These are phyloP conservation scores for Ochropleura plecta DNA, from an alignment of 2,888 invertebrate genomes.

Conservation along the genomic window DNA sequence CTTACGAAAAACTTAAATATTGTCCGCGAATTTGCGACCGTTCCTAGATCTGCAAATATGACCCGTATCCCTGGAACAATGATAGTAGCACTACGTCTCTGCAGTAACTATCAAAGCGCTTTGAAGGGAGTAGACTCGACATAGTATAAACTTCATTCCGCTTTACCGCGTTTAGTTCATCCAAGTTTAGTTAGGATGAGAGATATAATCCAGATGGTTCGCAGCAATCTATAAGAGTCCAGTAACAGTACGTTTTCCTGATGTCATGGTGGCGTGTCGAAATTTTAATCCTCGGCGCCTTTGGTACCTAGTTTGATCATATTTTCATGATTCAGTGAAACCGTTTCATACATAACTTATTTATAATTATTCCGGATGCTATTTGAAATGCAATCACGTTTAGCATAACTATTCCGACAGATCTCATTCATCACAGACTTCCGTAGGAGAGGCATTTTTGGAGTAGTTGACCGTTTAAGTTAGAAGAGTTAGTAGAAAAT, in stretches of 20 bases:
- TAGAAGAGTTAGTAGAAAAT: neutral
- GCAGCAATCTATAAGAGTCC: conserved; percentile 12
- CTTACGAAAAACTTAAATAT: neutral
- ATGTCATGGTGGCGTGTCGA: neutral
- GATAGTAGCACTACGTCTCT: conserved; percentile 13
- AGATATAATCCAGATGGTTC: neutral
- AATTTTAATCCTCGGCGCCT: neutral
- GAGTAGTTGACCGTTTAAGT: neutral
- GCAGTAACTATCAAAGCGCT: conserved; percentile 21
- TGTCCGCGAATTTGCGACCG: neutral
- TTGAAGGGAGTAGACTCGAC: neutral
- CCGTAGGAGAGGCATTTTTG: neutral
- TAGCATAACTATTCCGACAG: neutral
- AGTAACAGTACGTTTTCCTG: conserved; percentile 7
- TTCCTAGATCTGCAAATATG: conserved; percentile 4
- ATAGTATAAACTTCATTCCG: neutral
- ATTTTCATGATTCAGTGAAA: neutral
- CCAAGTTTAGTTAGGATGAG: neutral
- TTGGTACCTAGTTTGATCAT: neutral
- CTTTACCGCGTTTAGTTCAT: neutral
- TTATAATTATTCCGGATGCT: neutral
- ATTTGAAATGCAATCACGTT: neutral
- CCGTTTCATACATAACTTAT: neutral
- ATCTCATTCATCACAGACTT: neutral
- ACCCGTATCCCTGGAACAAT: conserved; percentile 29